Conservation (phyloP, 2,888 invertebrate species). For the Campoplex capitator region DNA sequence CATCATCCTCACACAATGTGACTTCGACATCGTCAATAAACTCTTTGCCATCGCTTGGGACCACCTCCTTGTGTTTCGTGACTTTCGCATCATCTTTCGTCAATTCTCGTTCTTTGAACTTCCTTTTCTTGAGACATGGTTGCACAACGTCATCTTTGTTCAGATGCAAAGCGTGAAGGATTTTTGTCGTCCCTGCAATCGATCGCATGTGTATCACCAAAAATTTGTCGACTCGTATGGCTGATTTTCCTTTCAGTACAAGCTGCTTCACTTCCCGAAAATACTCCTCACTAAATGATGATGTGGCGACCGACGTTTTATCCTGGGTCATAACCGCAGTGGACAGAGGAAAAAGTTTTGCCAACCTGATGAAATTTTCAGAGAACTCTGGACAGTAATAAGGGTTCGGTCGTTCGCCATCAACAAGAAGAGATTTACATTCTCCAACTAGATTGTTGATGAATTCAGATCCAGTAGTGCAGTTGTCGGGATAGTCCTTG, state of each 20-base stretch:
- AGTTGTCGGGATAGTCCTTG: background rate
- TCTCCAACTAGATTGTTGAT: conserved; percentile 4
- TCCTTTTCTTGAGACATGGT: background rate
- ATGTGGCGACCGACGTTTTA: conserved; percentile 28
- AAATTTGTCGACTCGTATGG: conserved; percentile 38
- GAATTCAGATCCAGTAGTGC: background rate
- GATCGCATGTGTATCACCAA: conserved; percentile 43
- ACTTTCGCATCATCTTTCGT: conserved; percentile 2
- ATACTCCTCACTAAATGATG: conserved; percentile 53
- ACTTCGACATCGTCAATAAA: background rate
- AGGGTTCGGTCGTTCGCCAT: conserved; percentile 11
- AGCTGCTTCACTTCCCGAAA: conserved; percentile 47
- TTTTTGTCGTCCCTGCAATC: conserved; percentile 34
- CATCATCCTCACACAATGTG: background rate
- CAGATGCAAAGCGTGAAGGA: conserved; percentile 19
- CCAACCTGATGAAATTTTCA: conserved; percentile 33
- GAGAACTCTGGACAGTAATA: conserved; percentile 49
- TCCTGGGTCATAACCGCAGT: conserved; percentile 16
- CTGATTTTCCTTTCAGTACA: conserved; percentile 8
- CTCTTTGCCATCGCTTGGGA: background rate
- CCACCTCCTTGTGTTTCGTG: background rate
- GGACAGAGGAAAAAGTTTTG: conserved; percentile 39
- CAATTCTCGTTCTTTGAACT: background rate
- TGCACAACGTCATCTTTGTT: background rate
- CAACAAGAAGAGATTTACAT: background rate